These are phyloP conservation scores for Drosophila pectinifera DNA, from an alignment of 1,140 invertebrate species.

Conservation along the genomic window DNA sequence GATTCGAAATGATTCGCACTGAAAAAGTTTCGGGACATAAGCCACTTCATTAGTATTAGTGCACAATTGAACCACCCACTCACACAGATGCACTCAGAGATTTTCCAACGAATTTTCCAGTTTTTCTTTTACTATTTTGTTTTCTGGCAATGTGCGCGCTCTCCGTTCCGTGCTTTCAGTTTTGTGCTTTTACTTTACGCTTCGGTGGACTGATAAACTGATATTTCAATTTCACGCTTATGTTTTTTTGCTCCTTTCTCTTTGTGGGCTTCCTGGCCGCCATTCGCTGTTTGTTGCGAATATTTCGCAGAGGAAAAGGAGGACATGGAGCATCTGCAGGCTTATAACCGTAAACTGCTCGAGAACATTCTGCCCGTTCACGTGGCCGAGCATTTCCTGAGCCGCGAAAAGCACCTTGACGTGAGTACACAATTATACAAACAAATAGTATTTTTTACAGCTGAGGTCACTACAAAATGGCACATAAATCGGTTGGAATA, in stretches of 20 bases:
- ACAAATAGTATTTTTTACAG: conserved; percentile 4
- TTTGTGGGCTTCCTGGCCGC: conserved; percentile 16
- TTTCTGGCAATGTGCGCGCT: conserved; percentile 15
- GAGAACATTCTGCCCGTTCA: conserved; percentile 97
- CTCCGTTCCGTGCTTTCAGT: conserved; percentile 11
- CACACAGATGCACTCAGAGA: conserved; percentile 15
- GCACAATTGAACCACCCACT: conserved; percentile 42
- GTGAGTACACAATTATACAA: conserved; percentile 86
- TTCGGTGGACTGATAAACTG: conserved; percentile 76
- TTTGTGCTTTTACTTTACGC: conserved; percentile 48
- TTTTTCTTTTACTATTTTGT: conserved; percentile 27
- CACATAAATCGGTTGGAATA: too few relatives aligned
- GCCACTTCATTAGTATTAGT: conserved; percentile 73
- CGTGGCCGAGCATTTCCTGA: conserved; percentile 97
- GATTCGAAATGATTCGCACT: conserved; percentile 27
- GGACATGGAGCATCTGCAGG: conserved; percentile 97
- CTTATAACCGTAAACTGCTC: conserved; percentile 95
- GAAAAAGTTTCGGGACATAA: conserved; percentile 47
- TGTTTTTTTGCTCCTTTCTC: conserved; percentile 41
- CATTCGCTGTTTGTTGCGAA: background rate
- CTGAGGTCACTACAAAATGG: too few relatives aligned
- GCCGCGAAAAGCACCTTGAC: conserved; percentile 91
- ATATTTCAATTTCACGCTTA: conserved; percentile 80
- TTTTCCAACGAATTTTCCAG: conserved; percentile 23
- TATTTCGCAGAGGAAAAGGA: conserved; percentile 92